Evolutionary conservation across 2,113 vertebrate species (phyloP).

Genomic region (Sterna hirundo): DNA sequence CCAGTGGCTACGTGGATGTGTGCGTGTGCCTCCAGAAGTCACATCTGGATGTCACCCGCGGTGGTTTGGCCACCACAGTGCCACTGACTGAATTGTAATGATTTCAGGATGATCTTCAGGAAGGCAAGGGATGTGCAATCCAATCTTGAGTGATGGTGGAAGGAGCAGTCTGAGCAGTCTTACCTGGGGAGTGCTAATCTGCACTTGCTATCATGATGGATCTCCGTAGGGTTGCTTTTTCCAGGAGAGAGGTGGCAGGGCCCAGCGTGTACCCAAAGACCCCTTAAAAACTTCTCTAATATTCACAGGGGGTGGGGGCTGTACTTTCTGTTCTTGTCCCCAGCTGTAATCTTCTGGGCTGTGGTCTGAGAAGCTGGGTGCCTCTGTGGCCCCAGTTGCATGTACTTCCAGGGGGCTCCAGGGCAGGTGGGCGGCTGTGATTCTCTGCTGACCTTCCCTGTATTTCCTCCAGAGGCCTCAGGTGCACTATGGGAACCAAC

Average conservation of each 20-base stretch:
- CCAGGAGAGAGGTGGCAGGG: not conserved
- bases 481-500: not conserved
- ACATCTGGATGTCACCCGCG: fast-evolving
- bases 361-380: not conserved
- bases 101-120: not conserved
- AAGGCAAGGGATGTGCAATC: not conserved
- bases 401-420: not conserved
- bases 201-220: not conserved
- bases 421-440: not conserved
- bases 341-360: not conserved
- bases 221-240: not conserved
- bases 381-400: not conserved
- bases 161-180: not conserved
- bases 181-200: not conserved
- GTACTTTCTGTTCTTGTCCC: not conserved
- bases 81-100: not conserved
- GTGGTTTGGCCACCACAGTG: not conserved
- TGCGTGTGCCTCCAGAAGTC: not conserved
- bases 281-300: not conserved
- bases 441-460: not conserved
- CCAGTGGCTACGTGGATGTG: fast-evolving
- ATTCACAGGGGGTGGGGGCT: not conserved
- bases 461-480: not conserved
- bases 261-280: not conserved
- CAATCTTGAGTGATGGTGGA: no score